phyloP scores from a whole-genome alignment of 2,888 invertebrate genomes.

The Kuschelorhynchus macadamiae region DNA sequence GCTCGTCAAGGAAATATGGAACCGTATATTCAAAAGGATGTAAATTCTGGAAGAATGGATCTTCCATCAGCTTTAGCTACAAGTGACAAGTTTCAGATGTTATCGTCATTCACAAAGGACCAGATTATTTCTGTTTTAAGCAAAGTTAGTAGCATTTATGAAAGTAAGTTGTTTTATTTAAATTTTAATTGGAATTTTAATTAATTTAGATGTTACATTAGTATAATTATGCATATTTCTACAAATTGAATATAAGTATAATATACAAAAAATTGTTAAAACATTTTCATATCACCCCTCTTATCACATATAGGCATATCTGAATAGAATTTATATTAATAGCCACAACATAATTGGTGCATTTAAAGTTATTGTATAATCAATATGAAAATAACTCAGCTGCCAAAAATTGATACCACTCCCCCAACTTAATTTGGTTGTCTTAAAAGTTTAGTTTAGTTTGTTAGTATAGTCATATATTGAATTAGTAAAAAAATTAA shows the following conservation, averaged over 20 bases:
- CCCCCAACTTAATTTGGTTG: no score
- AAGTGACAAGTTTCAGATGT: constrained; percentile 57
- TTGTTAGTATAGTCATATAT: neutral
- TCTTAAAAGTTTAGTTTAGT: neutral
- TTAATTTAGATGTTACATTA: neutral
- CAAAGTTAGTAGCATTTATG: constrained; percentile 68
- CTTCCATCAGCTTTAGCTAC: constrained; percentile 29
- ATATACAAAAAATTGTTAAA: constrained; percentile 4
- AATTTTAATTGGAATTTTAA: neutral
- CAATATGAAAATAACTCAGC: no score
- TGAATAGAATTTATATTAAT: neutral
- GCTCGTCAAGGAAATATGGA: constrained; percentile 72
- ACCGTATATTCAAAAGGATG: constrained; percentile 71
- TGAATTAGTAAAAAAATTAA: no score
- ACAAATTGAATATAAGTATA: no score
- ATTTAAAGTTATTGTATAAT: no score
- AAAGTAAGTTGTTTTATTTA: constrained; percentile 53
- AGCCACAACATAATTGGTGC: no score
- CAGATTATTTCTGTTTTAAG: constrained; percentile 64
- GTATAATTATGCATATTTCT: no score
- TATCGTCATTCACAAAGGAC: constrained; percentile 66
- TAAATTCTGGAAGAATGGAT: constrained; percentile 67
- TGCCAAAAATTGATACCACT: no score
- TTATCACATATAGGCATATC: neutral
- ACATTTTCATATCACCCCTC: neutral